Conservation (phyloP, 1,140 invertebrate species). For the Pectinophora gossypiella region DNA sequence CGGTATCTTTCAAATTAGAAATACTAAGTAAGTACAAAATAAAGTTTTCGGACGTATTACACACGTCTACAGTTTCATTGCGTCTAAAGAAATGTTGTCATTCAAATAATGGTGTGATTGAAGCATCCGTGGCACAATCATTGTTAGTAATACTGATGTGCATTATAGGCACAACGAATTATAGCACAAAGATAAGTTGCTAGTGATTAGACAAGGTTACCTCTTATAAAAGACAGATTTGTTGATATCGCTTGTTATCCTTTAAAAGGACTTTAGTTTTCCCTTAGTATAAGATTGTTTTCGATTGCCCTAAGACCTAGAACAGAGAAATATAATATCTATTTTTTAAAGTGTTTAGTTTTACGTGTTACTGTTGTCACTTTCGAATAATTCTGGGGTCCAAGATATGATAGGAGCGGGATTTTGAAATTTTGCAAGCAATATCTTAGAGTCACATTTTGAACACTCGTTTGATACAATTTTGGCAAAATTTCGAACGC, state of each 20-base stretch:
- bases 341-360: constrained; percentile 67
- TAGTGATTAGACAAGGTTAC: constrained; percentile 49
- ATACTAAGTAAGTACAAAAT: too few relatives aligned
- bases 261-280: constrained; percentile 63
- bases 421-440: not conserved
- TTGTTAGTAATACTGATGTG: constrained; percentile 25
- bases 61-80: too few relatives aligned
- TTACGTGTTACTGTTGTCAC: constrained; percentile 54
- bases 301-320: constrained; percentile 50
- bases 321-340: constrained; percentile 42
- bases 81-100: not conserved
- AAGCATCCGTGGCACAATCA: constrained; percentile 3
- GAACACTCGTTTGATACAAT: not conserved
- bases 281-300: constrained; percentile 37
- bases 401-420: constrained; percentile 42
- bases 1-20: too few relatives aligned
- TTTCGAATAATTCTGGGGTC: constrained; percentile 56
- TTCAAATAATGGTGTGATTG: not conserved
- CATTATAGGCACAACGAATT: constrained; percentile 43
- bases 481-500: not conserved
- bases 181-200: constrained; percentile 52
- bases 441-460: not conserved
- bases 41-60: too few relatives aligned
- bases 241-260: constrained; percentile 68
- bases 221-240: constrained; percentile 61